Base-by-base conservation (phyloP, 2,888 invertebrate species). In the Lepidochrysops patricia region DNA sequence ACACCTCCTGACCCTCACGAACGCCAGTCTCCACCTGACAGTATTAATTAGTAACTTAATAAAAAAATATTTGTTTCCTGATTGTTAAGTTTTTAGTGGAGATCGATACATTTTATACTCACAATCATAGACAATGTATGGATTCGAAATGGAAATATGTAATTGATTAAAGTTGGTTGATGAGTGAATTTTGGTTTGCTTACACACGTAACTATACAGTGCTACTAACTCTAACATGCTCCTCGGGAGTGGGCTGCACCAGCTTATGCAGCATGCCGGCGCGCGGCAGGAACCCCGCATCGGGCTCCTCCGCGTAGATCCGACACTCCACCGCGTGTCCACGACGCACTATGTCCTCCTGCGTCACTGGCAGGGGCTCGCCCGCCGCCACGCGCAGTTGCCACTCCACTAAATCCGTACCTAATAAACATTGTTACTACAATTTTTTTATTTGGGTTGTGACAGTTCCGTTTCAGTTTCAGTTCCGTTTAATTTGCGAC, bases 301-400 rank as follows among this genome's bases (percentile, higher is more conserved):
- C 77, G 0, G 95, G 95, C 80, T 94, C 93, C 80, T 99, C 99
- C 0, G 99, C 99, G 82, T 99, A 99, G 66, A 99, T 96, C 64
- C 99, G 91, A 27, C 98, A 98, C 84, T 99, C 99, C 68, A 99
- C 97, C 0, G 99, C 94, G 81, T 98, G 98, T 0, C 99, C 98
- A 0, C 86, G 90, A 0, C 95, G 85, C 4, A 82, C 76, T 56
- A 99, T 94, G 64, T 98, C 91, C 0, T 93, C 91, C 77, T 99
- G 99, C 0, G 84, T 90, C 0, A 82, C 67, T 0, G 98, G 98
- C 12, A 99, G 82, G 48, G 91, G 90, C 75, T 98, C 97, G 0
- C 98, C 98, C 32, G 95, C 91, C 0, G 99, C 98, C 50, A 98
- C 93, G 76, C 93, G 92, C 5, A 97, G 84, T 82, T 99, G 99